Evolutionary conservation across 1,140 invertebrate species (phyloP).

Genomic region (Anthonomus grandis): DNA sequence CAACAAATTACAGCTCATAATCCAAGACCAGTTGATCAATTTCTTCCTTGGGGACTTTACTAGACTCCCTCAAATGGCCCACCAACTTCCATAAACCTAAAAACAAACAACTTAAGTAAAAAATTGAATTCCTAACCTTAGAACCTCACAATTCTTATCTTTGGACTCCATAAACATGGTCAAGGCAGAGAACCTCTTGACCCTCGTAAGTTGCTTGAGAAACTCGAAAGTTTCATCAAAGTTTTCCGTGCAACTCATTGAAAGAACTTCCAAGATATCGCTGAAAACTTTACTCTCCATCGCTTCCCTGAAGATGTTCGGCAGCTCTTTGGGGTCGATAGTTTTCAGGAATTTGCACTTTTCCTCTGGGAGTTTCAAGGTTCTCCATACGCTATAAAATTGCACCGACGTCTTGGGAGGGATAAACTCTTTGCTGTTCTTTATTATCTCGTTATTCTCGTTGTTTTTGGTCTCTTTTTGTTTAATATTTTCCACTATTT

Average conservation of each 20-base stretch:
- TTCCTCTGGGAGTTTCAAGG: slow-evolving; percentile 27
- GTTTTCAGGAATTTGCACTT: slow-evolving; percentile 37
- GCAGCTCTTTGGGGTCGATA: slow-evolving; percentile 34
- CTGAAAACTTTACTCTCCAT: slow-evolving; percentile 39
- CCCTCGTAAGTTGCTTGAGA: slow-evolving; percentile 32
- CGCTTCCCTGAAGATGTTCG: slow-evolving; percentile 38
- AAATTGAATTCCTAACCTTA: neutral
- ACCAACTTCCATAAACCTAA: slow-evolving; percentile 37
- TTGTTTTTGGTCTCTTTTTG: slow-evolving; percentile 28
- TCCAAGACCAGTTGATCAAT: no score
- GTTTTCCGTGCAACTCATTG: slow-evolving; percentile 29
- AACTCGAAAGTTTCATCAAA: slow-evolving; percentile 30
- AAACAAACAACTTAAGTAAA: slow-evolving; percentile 15
- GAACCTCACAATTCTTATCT: slow-evolving; percentile 44
- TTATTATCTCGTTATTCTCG: slow-evolving; percentile 21
- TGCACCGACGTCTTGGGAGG: slow-evolving; percentile 39
- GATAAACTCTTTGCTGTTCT: slow-evolving; percentile 20
- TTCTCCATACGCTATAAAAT: slow-evolving; percentile 37
- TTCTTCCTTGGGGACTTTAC: no score
- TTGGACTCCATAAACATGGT: slow-evolving; percentile 37
- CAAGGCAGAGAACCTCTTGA: slow-evolving; percentile 38
- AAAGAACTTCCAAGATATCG: slow-evolving; percentile 37
- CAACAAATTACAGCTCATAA: no score
- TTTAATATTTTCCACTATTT: slow-evolving; percentile 14
- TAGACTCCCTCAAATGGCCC: slow-evolving; percentile 30